Evolutionary conservation across 2,888 invertebrate genomes (phyloP).

Genomic region (Tuberolachnus salignus): DNA sequence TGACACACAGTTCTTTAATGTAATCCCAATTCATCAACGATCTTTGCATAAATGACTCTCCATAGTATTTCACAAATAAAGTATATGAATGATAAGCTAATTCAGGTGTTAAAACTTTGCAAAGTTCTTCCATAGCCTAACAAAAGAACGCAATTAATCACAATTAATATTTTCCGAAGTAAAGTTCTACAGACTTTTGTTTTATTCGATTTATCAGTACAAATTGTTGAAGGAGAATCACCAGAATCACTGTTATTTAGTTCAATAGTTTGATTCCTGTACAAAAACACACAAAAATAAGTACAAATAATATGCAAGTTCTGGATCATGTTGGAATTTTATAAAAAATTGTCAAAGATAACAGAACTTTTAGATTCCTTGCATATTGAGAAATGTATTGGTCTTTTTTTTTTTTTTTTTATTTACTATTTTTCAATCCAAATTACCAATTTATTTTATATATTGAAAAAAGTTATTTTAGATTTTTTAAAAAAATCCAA

Average conservation of each 20-base stretch:
- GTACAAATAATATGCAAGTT: too few species aligned
- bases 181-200: slow-evolving; percentile 53
- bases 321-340: too few species aligned
- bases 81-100: slow-evolving; percentile 82
- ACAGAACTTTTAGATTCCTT: too few species aligned
- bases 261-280: slow-evolving; percentile 32
- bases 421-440: too few species aligned
- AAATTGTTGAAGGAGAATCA: slow-evolving; percentile 70
- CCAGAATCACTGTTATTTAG: slow-evolving; percentile 64
- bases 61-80: slow-evolving; percentile 74
- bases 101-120: slow-evolving; percentile 79
- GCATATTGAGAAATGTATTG: too few species aligned
- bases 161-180: background rate
- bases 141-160: background rate
- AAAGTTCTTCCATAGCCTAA: slow-evolving; percentile 67
- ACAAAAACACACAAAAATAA: background rate
- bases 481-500: slow-evolving; percentile 5
- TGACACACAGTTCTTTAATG: slow-evolving; percentile 77
- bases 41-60: slow-evolving; percentile 73
- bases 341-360: too few species aligned
- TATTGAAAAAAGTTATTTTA: background rate
- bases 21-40: slow-evolving; percentile 79
- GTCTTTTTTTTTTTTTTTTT: too few species aligned
- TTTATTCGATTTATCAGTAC: slow-evolving; percentile 54
- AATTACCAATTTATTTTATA: too few species aligned